Evolutionary conservation across 2,113 vertebrate species (phyloP).

Genomic region (Gopherus evgoodei): DNA sequence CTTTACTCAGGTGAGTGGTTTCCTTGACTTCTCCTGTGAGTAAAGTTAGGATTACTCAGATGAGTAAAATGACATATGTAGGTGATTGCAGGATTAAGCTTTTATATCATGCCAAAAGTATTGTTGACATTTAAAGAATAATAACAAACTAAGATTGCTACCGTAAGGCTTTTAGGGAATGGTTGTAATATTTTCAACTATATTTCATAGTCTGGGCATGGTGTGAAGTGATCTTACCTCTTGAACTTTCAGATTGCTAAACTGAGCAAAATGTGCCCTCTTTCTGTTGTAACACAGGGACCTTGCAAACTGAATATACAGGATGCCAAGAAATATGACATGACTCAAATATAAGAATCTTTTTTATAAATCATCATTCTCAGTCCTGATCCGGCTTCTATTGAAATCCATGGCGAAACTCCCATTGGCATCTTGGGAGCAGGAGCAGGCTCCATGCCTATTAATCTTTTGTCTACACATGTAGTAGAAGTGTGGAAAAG

Average conservation of each 20-base stretch:
- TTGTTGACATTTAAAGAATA: not conserved
- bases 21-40: not conserved
- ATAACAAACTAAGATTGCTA: not conserved
- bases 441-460: not conserved
- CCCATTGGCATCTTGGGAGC: not conserved
- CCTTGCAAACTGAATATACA: rapidly evolving
- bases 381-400: not conserved
- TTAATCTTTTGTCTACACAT: not conserved
- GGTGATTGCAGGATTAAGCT: rapidly evolving
- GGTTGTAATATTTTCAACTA: not conserved
- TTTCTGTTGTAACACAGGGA: rapidly evolving
- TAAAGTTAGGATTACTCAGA: not conserved
- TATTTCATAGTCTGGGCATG: rapidly evolving
- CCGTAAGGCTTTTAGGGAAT: not conserved
- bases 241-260: not conserved
- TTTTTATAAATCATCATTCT: not conserved
- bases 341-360: not conserved
- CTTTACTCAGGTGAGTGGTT: not conserved
- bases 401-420: not conserved
- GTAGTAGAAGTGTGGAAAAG: not conserved
- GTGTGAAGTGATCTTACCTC: not conserved
- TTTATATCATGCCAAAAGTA: not conserved
- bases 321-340: not conserved
- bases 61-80: not conserved
- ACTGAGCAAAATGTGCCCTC: rapidly evolving